Evolutionary conservation across 2,113 vertebrate species (phyloP), one percentile per base, ranked within the genome.

Genomic region (Ctenodactylus gundi): DNA sequence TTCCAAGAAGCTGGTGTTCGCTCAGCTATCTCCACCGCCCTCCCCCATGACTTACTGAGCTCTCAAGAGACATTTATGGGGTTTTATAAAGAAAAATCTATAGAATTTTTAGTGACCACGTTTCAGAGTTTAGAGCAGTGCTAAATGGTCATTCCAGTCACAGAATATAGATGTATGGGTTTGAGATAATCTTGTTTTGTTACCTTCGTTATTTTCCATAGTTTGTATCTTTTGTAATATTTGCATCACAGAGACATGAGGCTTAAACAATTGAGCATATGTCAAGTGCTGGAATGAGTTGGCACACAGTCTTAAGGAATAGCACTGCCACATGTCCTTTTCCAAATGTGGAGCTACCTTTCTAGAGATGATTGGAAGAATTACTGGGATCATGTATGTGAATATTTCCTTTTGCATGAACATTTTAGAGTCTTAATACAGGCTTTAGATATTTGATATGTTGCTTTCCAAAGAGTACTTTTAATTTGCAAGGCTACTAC

Each of bases 401-500:
- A 82, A 70, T 23, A 76, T 65, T 86, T 53, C 39, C 67, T 77
- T 77, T 62, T 27, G 39, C 41, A 65, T 77, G 65, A 68, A 65
- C 20, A 94, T 88, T 64, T 77, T 27, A 93, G 91, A 31, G 8
- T 83, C 36, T 82, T 76, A 27, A 31, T 57, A 77, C 34, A 78
- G 55, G 25, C 4, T 46, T 90, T 64, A 80, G 15, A 49, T 80
- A 58, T 72, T 80, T 85, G 53, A 68, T 70, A 21, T 14, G 60
- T 76, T 41, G 36, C 21, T 94, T 88, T 95, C 46, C 25, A 65
- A 95, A 76, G 85, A 29, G 6, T 12, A 72, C n/a, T 81, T 92
- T 77, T 84, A 81, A 53, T 89, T 72, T 72, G 58, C 36, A 65
- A 14, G 62, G 29, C n/a, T 12, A 55, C 21, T 67, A 73, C 8